Evolutionary conservation across 92 coral and sea anemone genomes (phyloP).

Genomic region (Porites evermanni): DNA sequence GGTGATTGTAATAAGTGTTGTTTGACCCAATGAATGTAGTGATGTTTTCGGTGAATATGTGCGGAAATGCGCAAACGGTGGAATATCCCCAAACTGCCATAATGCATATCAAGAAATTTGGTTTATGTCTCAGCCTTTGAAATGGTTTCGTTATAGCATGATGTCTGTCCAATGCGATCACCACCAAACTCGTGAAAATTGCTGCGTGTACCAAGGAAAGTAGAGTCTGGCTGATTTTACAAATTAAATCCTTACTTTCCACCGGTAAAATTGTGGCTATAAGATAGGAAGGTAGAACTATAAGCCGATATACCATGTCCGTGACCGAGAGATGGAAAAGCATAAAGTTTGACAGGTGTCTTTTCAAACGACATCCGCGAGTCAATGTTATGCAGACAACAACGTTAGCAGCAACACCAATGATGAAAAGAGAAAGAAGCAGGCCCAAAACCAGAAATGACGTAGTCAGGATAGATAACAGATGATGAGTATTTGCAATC

Average conservation of each 20-base stretch:
- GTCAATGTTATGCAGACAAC: conserved; percentile 24
- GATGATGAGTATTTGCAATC: neutral
- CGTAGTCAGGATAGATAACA: neutral
- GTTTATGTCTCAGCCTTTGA: conserved; percentile 3
- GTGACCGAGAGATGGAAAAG: conserved; percentile 22
- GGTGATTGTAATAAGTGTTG: neutral
- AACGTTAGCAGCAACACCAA: conserved; percentile 25
- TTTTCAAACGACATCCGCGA: conserved; percentile 11
- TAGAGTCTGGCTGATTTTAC: conserved; percentile 1
- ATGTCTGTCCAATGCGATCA: conserved; percentile 36
- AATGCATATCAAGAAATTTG: neutral
- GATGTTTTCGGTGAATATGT: neutral
- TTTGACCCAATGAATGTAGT: neutral
- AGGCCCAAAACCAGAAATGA: neutral
- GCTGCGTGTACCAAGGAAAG: neutral
- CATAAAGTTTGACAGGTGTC: conserved; percentile 38
- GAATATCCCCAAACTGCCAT: conserved; percentile 33
- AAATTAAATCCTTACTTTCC: neutral
- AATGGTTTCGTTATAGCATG: conserved; percentile 33
- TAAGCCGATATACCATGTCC: conserved; percentile 10
- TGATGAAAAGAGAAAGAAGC: neutral
- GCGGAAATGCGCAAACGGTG: conserved; percentile 7
- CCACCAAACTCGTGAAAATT: conserved; percentile 22
- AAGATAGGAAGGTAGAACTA: neutral
- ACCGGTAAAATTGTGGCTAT: neutral